These are phyloP conservation scores for Acridotheres tristis DNA, from an alignment of 2,797 vertebrate genomes.

Conservation along the genomic window DNA sequence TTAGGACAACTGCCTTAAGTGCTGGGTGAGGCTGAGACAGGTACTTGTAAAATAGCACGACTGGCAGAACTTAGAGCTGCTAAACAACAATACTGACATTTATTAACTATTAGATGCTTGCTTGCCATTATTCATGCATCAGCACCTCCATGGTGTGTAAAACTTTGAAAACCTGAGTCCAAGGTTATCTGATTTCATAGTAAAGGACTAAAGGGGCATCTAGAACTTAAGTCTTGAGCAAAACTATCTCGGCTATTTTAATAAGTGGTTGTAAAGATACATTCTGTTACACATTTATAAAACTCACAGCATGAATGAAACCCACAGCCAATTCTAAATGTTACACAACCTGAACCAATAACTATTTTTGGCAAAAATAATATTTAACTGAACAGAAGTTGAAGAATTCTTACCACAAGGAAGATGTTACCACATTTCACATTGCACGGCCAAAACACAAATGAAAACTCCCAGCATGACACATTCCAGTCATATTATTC, in stretches of 20 bases:
- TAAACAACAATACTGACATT: conserved; percentile 31
- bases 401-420: conserved; percentile 74
- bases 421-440: conserved; percentile 73
- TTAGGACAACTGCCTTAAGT: neutral
- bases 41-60: conserved; percentile 41
- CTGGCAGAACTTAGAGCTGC: conserved; percentile 43
- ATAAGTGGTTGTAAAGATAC: conserved; percentile 76
- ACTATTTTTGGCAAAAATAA: conserved; percentile 56
- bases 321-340: conserved; percentile 66
- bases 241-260: conserved; percentile 67
- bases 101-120: conserved; percentile 58
- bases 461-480: conserved; percentile 75
- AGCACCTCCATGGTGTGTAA: conserved; percentile 64
- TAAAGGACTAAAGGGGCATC: conserved; percentile 53
- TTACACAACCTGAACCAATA: conserved; percentile 67
- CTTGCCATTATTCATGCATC: conserved; percentile 68
- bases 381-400: conserved; percentile 51
- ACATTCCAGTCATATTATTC: conserved; percentile 74
- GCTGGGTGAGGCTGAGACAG: neutral
- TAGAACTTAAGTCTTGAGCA: conserved; percentile 58
- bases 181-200: conserved; percentile 39
- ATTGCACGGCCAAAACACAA: conserved; percentile 66
- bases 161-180: conserved; percentile 72
- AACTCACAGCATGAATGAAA: conserved; percentile 78
- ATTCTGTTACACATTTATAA: conserved; percentile 76